A percentile compares a stretch with the other conserved stretches of the same genome.
Conservation (phyloP, 2,888 invertebrate genomes). For the Chaetoderma sp. region DNA sequence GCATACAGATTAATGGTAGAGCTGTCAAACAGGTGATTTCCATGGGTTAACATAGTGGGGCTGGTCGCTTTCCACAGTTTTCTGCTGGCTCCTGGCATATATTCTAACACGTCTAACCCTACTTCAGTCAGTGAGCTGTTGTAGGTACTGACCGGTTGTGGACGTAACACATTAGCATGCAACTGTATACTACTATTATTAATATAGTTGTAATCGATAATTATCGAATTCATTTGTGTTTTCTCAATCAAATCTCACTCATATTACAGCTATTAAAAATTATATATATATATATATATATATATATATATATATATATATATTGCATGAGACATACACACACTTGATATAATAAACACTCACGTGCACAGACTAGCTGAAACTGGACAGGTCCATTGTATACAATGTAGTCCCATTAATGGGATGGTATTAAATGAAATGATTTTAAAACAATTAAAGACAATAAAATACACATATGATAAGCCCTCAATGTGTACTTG, state of each 20-base stretch:
- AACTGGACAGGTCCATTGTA: neutral
- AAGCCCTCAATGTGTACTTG: no score
- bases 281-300: neutral
- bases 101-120: no score
- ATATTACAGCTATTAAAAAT: no score
- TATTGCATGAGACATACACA: neutral
- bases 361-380: neutral
- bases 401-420: neutral
- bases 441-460: neutral
- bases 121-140: no score
- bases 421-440: neutral
- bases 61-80: no score
- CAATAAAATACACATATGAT: no score
- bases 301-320: slow-evolving; percentile 1
- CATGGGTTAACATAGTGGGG: neutral
- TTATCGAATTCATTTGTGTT: no score
- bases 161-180: neutral
- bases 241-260: no score
- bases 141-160: neutral
- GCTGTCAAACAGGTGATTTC: no score
- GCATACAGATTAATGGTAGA: no score
- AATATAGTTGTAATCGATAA: neutral
- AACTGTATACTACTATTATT: neutral
- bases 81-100: neutral
- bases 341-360: neutral